A percentile compares a stretch with the other conserved stretches of the same genome.
These are phyloP conservation scores for Crotalus tigris DNA, from an alignment of 2,113 vertebrate species.

Conservation along the genomic window DNA sequence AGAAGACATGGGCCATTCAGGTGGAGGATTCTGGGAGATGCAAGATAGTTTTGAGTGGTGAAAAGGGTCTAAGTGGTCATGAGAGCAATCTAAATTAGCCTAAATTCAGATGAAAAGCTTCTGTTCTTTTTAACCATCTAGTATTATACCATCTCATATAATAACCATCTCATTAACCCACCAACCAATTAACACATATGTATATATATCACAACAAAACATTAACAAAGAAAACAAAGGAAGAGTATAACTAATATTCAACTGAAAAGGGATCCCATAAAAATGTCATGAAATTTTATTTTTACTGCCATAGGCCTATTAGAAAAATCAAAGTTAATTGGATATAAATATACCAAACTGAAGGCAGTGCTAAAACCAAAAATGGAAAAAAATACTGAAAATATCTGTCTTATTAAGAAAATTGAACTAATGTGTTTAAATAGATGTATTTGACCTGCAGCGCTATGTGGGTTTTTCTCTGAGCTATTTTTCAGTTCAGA, in stretches of 20 bases:
- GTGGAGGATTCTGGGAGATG: not conserved
- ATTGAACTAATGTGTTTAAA: not conserved
- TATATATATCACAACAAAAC: not conserved
- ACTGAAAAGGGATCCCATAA: not conserved
- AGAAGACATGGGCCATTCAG: not conserved
- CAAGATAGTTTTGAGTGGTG: not conserved
- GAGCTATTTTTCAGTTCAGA: not conserved
- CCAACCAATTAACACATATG: not conserved
- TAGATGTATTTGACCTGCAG: not conserved
- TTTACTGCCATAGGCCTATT: not conserved
- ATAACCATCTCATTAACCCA: conserved; percentile 20
- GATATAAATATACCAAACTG: conserved; percentile 29
- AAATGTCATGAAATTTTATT: conserved; percentile 15
- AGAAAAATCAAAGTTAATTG: conserved; percentile 11
- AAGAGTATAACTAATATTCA: not conserved
- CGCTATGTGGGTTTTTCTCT: not conserved
- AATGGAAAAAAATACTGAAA: not conserved
- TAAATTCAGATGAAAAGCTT: not conserved
- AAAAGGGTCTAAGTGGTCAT: not conserved
- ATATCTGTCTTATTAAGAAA: not conserved
- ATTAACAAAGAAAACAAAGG: not conserved
- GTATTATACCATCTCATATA: not conserved
- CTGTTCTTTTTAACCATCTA: not conserved
- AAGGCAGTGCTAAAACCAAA: conserved; percentile 27
- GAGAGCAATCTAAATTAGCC: not conserved